Evolutionary conservation across 1,140 invertebrate species (phyloP).

Genomic region (Proctacanthus coquilletti): DNA sequence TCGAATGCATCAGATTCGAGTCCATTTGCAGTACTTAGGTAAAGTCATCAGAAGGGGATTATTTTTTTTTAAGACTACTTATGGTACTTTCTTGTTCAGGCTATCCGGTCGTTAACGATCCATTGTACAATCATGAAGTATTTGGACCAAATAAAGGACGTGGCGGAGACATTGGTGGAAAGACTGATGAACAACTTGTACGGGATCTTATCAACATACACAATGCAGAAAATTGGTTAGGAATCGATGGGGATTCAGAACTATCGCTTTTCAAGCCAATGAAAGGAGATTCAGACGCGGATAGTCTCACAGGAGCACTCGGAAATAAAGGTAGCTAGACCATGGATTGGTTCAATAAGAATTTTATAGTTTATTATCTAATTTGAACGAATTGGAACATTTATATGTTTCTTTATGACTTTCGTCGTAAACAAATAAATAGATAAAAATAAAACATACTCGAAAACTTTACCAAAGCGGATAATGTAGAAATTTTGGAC

Average conservation of each 20-base stretch:
- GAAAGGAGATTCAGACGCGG: slow-evolving; percentile 44
- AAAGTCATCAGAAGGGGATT: slow-evolving; percentile 12
- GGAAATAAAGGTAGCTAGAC: slow-evolving; percentile 26
- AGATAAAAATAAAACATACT: no score
- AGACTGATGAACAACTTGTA: slow-evolving; percentile 80
- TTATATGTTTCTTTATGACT: no score
- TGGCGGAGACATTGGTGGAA: slow-evolving; percentile 78
- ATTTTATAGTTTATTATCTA: no score
- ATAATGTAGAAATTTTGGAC: not conserved
- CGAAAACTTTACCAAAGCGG: not conserved
- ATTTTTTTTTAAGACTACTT: not conserved
- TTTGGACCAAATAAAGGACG: slow-evolving; percentile 87
- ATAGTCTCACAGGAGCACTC: slow-evolving; percentile 27
- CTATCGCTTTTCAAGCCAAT: slow-evolving; percentile 55
- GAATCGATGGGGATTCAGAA: slow-evolving; percentile 77
- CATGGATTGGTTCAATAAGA: no score
- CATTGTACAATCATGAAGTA: slow-evolving; percentile 83
- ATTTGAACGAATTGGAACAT: no score
- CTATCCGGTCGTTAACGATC: slow-evolving; percentile 93
- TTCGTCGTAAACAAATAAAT: no score
- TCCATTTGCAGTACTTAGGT: slow-evolving; percentile 97
- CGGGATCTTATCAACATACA: slow-evolving; percentile 78
- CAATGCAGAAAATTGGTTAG: slow-evolving; percentile 86
- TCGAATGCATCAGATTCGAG: slow-evolving; percentile 95
- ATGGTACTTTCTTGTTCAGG: slow-evolving; percentile 36